phyloP scores from a whole-genome alignment of 2,888 invertebrate species.

The Phasia obesa region DNA sequence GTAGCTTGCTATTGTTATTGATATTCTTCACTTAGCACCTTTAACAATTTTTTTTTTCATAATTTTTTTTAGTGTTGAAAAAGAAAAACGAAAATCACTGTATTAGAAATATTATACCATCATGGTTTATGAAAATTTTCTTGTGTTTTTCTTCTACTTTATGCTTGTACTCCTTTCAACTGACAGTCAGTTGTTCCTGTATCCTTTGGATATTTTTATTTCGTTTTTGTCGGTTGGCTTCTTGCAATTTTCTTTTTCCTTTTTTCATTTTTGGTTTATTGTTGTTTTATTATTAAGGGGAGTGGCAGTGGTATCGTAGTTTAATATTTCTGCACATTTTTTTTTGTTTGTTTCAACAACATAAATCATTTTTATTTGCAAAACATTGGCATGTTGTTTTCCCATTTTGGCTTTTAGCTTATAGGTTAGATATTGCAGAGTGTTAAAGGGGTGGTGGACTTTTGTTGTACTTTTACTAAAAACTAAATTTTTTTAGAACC shows the following conservation, averaged over 20 bases:
- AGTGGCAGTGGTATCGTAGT: conserved; percentile 41
- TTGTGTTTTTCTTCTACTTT: conserved; percentile 22
- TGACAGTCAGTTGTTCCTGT: conserved; percentile 1
- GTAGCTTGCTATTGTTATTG: conserved; percentile 51
- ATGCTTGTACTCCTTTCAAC: conserved; percentile 14
- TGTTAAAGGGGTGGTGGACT: no score
- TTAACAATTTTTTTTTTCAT: conserved; percentile 28
- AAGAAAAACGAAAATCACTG: conserved; percentile 58
- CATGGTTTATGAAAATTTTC: conserved; percentile 59
- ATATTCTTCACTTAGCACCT: conserved; percentile 67
- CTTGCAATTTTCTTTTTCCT: conserved; percentile 8
- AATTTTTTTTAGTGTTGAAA: conserved; percentile 11
- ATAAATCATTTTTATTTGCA: conserved; percentile 71
- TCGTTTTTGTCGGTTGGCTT: conserved; percentile 14
- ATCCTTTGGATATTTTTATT: background rate
- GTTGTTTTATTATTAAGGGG: conserved; percentile 46
- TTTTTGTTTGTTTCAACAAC: conserved; percentile 58
- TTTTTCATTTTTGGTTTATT: background rate
- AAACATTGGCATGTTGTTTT: conserved; percentile 61
- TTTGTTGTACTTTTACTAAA: no score
- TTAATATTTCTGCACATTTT: conserved; percentile 47
- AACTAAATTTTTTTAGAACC: no score
- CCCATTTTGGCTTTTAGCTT: conserved; percentile 16
- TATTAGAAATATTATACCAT: conserved; percentile 64
- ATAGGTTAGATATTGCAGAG: no score